Percentiles rank a stretch among this genome's conserved stretches.
Conservation (phyloP, 1,140 invertebrate species). For the Amyelois transitella region DNA sequence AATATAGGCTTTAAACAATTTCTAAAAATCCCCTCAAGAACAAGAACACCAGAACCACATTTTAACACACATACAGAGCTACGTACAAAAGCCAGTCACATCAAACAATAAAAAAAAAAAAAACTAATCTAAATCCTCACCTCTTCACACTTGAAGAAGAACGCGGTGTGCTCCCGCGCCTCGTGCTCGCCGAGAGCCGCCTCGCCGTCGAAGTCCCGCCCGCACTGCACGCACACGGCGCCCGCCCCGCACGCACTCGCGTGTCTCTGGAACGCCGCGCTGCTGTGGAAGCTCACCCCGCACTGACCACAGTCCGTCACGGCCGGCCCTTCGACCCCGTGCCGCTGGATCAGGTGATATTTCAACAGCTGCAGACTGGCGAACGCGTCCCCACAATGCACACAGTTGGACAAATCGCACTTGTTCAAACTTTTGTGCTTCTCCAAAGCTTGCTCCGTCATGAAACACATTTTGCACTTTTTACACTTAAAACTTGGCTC, state of each 20-base stretch:
- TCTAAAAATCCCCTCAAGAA: too few species aligned
- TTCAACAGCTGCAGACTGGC: not conserved
- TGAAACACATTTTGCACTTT: not conserved
- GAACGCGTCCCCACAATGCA: not conserved
- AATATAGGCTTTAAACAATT: too few species aligned
- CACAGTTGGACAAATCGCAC: not conserved
- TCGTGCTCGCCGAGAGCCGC: not conserved
- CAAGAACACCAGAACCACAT: too few species aligned
- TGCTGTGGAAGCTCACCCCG: conserved; percentile 13
- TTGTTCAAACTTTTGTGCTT: not conserved
- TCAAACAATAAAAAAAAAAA: too few species aligned
- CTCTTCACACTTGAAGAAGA: not conserved
- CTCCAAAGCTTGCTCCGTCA: not conserved
- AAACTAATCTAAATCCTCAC: too few species aligned
- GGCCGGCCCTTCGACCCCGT: not conserved
- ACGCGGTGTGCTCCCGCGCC: not conserved
- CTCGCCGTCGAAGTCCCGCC: not conserved
- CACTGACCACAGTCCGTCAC: not conserved
- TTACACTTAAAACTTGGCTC: not conserved
- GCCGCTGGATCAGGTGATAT: not conserved
- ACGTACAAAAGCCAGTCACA: too few species aligned
- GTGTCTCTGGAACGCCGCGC: not conserved
- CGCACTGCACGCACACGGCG: not conserved
- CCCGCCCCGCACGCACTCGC: not conserved
- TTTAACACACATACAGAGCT: too few species aligned